Base-by-base conservation (phyloP, 2,888 invertebrate species). In the Subacronicta megacephala region DNA sequence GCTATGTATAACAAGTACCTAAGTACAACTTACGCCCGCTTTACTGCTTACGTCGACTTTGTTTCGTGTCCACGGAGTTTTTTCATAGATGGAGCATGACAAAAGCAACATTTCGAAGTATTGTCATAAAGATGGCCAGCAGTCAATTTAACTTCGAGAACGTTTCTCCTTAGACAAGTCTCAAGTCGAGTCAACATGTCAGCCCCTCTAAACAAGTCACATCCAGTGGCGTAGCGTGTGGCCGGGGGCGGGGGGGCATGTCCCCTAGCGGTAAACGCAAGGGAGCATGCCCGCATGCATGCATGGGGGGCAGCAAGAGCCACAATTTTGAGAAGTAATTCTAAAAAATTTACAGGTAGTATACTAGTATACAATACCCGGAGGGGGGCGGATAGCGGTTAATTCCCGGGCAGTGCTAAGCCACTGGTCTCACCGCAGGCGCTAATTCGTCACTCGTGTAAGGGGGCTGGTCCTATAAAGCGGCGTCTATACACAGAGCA, bases 401-500 rank as follows among this genome's bases (percentile, higher is more conserved):
- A n/a, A n/a, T n/a, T n/a, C n/a, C n/a, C n/a, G n/a, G n/a, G n/a
- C n/a, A n/a, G n/a, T n/a, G n/a, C n/a, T n/a, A n/a, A n/a, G n/a
- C n/a, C n/a, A n/a, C n/a, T n/a, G n/a, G n/a, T n/a, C n/a, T n/a
- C n/a, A n/a, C n/a, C n/a, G n/a, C n/a, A n/a, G n/a, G n/a, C n/a
- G n/a, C n/a, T n/a, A n/a, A n/a, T n/a, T n/a, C 12, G 29, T 29
- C 1, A 29, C 12, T 0, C 12, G 31, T 31, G 1, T 0, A 3
- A n/a, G n/a, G 5, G 12, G 31, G 31, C n/a, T 31, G 41, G 37
- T 38, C 33, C 15, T 51, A 50, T 62, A 70, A 72, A 73, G 71
- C 63, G 65, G 50, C 57, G 50, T 59, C 47, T 62, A 59, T 46
- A 59, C 46, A 68, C 70, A 73, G 64, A 75, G 57, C 47, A 70